Percentiles rank a stretch among this genome's conserved stretches.
These are phyloP conservation scores for Cyrtodaria siliqua DNA, from an alignment of 2,888 invertebrate species.

Conservation along the genomic window DNA sequence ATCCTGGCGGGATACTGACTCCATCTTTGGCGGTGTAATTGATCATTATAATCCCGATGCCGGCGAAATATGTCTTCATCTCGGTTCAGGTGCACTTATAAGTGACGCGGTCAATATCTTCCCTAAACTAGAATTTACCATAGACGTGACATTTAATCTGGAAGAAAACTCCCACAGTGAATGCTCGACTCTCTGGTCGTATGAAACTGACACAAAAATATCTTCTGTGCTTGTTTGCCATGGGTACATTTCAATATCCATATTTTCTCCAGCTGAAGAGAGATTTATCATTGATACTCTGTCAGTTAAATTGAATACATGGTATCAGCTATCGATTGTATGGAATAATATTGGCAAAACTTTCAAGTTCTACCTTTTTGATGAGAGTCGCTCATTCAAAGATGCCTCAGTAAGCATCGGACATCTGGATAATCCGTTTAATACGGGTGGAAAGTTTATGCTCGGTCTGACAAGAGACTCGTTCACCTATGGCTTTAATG, in stretches of 20 bases:
- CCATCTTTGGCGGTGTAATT: constrained; percentile 48
- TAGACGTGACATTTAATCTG: constrained; percentile 72
- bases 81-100: constrained; percentile 43
- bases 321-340: constrained; percentile 73
- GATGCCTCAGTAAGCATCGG: constrained; percentile 29
- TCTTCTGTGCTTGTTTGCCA: constrained; percentile 62
- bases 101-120: constrained; percentile 60
- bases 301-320: constrained; percentile 49
- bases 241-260: constrained; percentile 37
- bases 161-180: constrained; percentile 17
- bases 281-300: constrained; percentile 36
- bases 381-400: constrained; percentile 36
- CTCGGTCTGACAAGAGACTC: constrained; percentile 65
- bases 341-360: constrained; percentile 55
- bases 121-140: constrained; percentile 59
- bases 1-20: constrained; percentile 56
- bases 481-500: constrained; percentile 62
- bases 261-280: constrained; percentile 20
- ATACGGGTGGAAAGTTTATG: constrained; percentile 69
- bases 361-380: constrained; percentile 56
- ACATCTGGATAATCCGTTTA: constrained; percentile 20
- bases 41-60: constrained; percentile 23
- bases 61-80: constrained; percentile 60
- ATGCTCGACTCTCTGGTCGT: constrained; percentile 71
- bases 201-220: constrained; percentile 34